Percentiles rank a stretch among this genome's conserved stretches.
phyloP scores from a whole-genome alignment of 2,113 vertebrate genomes.

The Phycodurus eques region DNA sequence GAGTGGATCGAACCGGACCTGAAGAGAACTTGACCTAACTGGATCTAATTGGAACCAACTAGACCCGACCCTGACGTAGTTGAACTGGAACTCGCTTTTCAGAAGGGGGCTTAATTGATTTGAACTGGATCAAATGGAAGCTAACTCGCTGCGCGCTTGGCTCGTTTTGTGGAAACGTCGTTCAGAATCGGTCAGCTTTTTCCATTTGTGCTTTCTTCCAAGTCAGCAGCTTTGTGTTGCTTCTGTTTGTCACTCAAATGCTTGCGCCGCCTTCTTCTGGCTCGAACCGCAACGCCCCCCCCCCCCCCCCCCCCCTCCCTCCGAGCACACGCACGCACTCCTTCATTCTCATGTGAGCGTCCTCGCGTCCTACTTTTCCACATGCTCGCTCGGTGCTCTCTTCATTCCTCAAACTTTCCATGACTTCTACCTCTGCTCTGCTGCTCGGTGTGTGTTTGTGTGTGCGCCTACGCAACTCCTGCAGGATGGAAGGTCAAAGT shows the following conservation, averaged over 20 bases:
- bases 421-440: background rate
- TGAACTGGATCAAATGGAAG: background rate
- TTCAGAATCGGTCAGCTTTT: background rate
- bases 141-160: background rate
- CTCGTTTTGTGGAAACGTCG: background rate
- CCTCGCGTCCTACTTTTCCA: background rate
- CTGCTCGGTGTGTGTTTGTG: background rate
- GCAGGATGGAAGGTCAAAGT: background rate
- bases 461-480: background rate
- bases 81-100: no score
- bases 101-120: background rate
- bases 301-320: background rate
- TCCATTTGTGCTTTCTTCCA: background rate
- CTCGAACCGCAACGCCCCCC: background rate
- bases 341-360: background rate
- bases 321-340: background rate
- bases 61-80: no score
- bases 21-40: no score
- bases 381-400: background rate
- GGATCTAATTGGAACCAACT: no score
- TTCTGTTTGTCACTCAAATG: background rate
- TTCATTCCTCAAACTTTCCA: slow-evolving; percentile 2
- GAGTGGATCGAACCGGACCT: background rate
- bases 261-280: background rate
- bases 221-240: background rate